Conservation (phyloP, 2,797 vertebrate genomes). For the Micrastur ruficollis region DNA sequence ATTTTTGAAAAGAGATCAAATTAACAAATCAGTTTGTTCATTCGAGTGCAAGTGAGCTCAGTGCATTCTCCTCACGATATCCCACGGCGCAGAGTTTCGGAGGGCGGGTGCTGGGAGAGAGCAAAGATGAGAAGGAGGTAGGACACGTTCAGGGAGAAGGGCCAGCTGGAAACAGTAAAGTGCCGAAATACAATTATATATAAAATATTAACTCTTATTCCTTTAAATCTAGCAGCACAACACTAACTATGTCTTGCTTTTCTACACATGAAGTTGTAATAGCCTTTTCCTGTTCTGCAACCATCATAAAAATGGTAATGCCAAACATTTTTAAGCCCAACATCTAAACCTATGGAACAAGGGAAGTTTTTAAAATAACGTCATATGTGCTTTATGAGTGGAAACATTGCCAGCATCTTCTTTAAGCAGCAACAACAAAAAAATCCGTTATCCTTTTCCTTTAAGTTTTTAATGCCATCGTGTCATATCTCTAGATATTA, state of each 20-base stretch:
- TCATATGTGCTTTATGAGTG: not conserved
- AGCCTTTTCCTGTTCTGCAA: not conserved
- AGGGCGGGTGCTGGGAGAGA: not conserved
- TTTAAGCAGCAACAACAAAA: not conserved
- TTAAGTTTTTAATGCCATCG: not conserved
- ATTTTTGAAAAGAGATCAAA: conserved; percentile 59
- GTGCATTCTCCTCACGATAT: not conserved
- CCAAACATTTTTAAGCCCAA: not conserved
- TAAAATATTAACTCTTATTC: not conserved
- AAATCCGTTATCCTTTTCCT: not conserved
- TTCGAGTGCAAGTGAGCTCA: not conserved
- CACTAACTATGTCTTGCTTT: not conserved
- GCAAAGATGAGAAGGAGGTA: not conserved
- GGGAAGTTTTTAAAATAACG: not conserved
- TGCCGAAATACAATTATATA: not conserved
- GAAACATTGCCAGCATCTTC: not conserved
- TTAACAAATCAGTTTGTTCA: conserved; percentile 34
- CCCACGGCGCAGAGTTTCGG: not conserved
- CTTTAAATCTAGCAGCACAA: not conserved
- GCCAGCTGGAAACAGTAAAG: not conserved
- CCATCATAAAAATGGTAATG: not conserved
- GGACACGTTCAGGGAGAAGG: not conserved
- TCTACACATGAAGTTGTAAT: not conserved
- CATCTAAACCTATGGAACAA: not conserved
- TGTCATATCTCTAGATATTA: not conserved